These are phyloP conservation scores for Drosophila leonis DNA, from an alignment of 2,888 invertebrate species.

Conservation along the genomic window DNA sequence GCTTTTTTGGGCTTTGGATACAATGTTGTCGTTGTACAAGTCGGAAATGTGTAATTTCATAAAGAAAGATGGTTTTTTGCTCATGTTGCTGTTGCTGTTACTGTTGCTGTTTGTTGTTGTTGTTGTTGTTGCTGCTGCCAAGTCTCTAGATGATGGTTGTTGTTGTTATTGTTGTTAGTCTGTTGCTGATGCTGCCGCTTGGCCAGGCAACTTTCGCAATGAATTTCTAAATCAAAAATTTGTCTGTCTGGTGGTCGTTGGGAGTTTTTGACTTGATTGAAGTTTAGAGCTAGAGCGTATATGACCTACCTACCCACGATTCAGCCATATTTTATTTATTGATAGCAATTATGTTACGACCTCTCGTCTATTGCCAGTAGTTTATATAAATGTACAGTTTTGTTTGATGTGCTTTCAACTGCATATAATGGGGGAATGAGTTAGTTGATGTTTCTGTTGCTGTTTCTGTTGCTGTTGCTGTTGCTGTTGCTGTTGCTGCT, in stretches of 20 bases:
- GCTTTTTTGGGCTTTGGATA: conserved; percentile 52
- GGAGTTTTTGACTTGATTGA: conserved; percentile 32
- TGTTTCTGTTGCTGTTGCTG: background rate
- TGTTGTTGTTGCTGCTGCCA: conserved; percentile 56
- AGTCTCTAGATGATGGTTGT: conserved; percentile 64
- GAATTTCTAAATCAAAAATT: conserved; percentile 81
- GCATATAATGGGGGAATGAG: conserved; percentile 47
- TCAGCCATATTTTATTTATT: conserved; percentile 81
- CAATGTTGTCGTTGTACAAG: conserved; percentile 75
- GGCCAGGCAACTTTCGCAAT: conserved; percentile 78
- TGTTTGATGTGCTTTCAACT: conserved; percentile 78
- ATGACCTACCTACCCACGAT: conserved; percentile 30
- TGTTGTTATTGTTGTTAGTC: conserved; percentile 37
- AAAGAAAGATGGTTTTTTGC: conserved; percentile 75
- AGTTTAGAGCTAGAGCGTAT: conserved; percentile 6
- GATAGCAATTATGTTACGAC: conserved; percentile 84
- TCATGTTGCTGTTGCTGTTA: conserved; percentile 47
- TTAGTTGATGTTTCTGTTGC: conserved; percentile 11
- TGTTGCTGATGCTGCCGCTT: conserved; percentile 66
- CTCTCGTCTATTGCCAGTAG: conserved; percentile 79
- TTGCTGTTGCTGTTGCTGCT: conserved; percentile 2
- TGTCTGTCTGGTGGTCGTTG: conserved; percentile 70
- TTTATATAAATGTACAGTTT: conserved; percentile 73
- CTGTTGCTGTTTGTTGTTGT: conserved; percentile 17
- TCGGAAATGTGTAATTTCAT: conserved; percentile 81